Evolutionary conservation across 2,888 invertebrate species (phyloP).

Genomic region (Cantharis flavilabris): DNA sequence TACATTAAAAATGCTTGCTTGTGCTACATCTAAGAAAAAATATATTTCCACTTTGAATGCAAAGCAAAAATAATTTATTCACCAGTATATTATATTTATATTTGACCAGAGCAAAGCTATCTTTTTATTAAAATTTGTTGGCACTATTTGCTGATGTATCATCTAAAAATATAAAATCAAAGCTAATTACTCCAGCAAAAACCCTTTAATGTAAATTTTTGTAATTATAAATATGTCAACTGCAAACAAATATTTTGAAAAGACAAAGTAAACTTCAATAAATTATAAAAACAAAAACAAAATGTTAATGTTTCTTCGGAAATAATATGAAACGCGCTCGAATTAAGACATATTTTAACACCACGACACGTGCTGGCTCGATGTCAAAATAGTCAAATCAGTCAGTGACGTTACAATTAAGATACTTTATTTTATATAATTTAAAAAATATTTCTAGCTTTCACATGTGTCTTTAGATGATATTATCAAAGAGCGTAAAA

Average conservation of each 20-base stretch:
- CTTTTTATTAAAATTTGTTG: neutral
- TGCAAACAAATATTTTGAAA: constrained; percentile 42
- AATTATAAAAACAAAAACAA: constrained; percentile 41
- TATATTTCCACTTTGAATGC: neutral
- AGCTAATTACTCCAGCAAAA: neutral
- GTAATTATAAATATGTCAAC: constrained; percentile 47
- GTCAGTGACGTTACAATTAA: constrained; percentile 5
- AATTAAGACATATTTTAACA: constrained; percentile 48
- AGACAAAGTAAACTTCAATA: constrained; percentile 43
- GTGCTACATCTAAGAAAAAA: neutral
- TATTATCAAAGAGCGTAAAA: neutral
- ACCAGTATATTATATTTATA: neutral
- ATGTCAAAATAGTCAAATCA: constrained; percentile 7
- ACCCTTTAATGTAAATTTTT: constrained; percentile 1
- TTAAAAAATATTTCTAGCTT: neutral
- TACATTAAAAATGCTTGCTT: neutral
- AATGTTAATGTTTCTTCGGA: constrained; percentile 38
- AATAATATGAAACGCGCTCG: constrained; percentile 44
- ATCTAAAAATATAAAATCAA: constrained; percentile 3
- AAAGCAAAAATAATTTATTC: neutral
- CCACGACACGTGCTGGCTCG: constrained; percentile 37
- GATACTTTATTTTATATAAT: neutral
- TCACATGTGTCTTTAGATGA: neutral
- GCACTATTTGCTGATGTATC: constrained; percentile 2
- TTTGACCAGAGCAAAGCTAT: neutral